phyloP scores from a whole-genome alignment of 2,797 vertebrate species.

The Tokudaia tokunoshimensis region DNA sequence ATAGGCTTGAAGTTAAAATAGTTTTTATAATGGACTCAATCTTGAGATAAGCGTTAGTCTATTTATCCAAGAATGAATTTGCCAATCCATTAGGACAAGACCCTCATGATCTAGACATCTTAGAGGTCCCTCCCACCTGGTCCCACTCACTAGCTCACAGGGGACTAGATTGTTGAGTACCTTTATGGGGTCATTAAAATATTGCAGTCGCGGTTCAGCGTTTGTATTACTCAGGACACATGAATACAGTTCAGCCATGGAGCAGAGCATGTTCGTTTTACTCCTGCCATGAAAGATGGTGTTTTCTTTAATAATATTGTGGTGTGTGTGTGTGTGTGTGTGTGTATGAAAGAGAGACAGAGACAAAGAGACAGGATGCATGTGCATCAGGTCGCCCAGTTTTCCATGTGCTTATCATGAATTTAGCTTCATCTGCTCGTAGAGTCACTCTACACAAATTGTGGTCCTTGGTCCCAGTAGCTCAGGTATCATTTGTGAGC shows the following conservation, averaged over 20 bases:
- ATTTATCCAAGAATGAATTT: neutral
- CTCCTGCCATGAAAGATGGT: neutral
- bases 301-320: neutral
- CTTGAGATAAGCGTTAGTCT: neutral
- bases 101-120: neutral
- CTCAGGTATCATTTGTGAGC: neutral
- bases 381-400: neutral
- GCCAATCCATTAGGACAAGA: neutral
- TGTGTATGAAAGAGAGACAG: neutral
- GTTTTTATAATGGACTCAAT: neutral
- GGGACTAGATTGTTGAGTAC: neutral
- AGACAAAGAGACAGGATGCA: neutral
- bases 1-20: neutral
- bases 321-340: neutral
- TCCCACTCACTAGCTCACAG: neutral
- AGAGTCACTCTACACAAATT: neutral
- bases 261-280: neutral
- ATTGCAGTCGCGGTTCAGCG: neutral
- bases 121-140: neutral
- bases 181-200: neutral
- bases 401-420: neutral
- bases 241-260: neutral
- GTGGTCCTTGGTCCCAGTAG: neutral
- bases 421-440: neutral
- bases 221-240: neutral